A percentile compares a stretch with the other conserved stretches of the same genome.
Evolutionary conservation across 2,113 vertebrate genomes (phyloP).

Genomic region (Alectura lathami): DNA sequence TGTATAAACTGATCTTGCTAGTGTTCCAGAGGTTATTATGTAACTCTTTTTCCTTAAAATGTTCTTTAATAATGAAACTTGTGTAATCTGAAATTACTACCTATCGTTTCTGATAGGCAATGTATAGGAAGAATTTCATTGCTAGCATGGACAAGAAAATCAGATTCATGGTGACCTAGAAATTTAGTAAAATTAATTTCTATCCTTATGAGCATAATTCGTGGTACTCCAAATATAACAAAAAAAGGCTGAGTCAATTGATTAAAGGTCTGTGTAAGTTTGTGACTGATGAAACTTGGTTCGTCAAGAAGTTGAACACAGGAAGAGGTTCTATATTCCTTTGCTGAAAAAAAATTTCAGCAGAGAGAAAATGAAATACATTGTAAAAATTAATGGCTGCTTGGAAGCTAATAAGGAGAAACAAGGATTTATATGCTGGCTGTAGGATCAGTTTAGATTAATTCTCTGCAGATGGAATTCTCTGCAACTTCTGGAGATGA

Average conservation of each 20-base stretch:
- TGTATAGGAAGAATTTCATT: background rate
- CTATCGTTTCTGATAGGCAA: background rate
- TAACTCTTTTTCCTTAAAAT: background rate
- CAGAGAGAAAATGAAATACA: background rate
- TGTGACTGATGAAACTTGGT: background rate
- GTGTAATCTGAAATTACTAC: background rate
- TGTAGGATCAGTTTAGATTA: background rate
- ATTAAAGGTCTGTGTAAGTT: background rate
- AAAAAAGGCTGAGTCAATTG: background rate
- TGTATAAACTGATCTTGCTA: background rate
- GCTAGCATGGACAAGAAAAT: background rate
- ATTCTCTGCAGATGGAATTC: background rate
- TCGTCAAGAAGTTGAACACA: accelerated
- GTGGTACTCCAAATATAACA: background rate
- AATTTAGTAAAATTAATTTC: background rate
- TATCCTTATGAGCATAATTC: accelerated
- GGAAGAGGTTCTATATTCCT: background rate
- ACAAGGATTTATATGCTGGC: background rate
- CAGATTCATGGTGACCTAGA: background rate
- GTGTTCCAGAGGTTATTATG: background rate
- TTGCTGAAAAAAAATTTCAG: background rate
- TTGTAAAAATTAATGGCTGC: background rate
- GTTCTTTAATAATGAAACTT: background rate
- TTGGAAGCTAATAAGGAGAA: background rate
- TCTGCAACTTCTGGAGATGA: background rate